Evolutionary conservation across 2,113 vertebrate species (phyloP), one percentile per base, ranked within the genome.

Genomic region (Melanotaenia duboulayi): DNA sequence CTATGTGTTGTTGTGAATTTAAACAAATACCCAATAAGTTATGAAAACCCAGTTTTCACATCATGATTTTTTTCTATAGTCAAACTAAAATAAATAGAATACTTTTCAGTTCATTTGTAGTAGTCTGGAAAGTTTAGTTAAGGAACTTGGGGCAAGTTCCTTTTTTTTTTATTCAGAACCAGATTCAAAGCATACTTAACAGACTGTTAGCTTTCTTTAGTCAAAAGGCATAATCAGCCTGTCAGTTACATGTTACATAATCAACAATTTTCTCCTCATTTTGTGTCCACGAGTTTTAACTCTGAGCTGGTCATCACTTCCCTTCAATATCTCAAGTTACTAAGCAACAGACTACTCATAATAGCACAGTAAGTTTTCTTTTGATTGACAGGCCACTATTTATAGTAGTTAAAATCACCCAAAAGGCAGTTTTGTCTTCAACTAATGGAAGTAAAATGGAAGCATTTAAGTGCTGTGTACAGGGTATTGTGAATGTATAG

Each of bases 291-390:
- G 28, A 48, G 44, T 12, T 65, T 17, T 54, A 40, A 63, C 12
- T 57, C 20, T 0, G 0, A 65, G 20, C n/a, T 35, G 16, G 9
- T 28, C 25, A 65, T 69, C 14, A 46, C 3, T 55, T 51, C 24
- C 6, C 11, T 66, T 70, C 16, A 39, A 7, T 56, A 59, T n/a
- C 42, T 11, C 56, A 76, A 11, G 12, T 65, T 60, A 56, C 44
- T 35, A 22, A 68, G 61, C 65, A 78, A 80, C 62, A 74, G 14
- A 37, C 46, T 62, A 46, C 40, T 69, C 23, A 44, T 22, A 67
- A 22, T 19, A 48, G 39, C 49, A 24, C 17, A 60, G 3, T 13
- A 55, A 39, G 17, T 60, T 57, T 58, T 24, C 39, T 58, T 72
- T 59, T 69, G 71, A 83, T 46, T 74, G 65, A 66, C 40, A 48